These are phyloP conservation scores for Tinamus guttatus DNA, from an alignment of 2,113 vertebrate genomes.

Conservation along the genomic window DNA sequence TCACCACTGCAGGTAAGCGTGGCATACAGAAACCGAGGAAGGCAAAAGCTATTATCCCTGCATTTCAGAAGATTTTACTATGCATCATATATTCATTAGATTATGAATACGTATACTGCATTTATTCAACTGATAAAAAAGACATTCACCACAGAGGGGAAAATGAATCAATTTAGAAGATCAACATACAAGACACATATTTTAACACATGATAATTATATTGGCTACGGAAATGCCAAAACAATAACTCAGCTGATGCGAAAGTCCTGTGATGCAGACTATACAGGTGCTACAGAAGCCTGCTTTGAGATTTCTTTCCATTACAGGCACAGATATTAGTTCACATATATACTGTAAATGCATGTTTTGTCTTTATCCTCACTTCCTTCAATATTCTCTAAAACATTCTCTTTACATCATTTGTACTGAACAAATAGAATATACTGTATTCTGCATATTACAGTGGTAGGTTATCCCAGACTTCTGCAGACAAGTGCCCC, in stretches of 20 bases:
- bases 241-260: neutral
- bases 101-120: neutral
- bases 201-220: neutral
- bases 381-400: neutral
- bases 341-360: neutral
- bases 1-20: fast-evolving
- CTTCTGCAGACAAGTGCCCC: neutral
- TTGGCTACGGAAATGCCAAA: neutral
- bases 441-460: neutral
- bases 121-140: neutral
- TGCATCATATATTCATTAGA: neutral
- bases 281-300: neutral
- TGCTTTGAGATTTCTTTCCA: neutral
- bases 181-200: neutral
- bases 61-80: neutral
- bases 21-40: neutral
- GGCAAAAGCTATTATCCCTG: neutral
- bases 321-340: neutral
- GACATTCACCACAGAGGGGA: neutral
- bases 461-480: neutral
- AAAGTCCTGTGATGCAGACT: neutral
- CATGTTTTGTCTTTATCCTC: neutral
- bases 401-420: neutral
- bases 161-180: neutral
- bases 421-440: neutral